Evolutionary conservation across 2,888 invertebrate genomes (phyloP), one percentile per base, ranked within the genome.

Genomic region (Galeruca laticollis): DNA sequence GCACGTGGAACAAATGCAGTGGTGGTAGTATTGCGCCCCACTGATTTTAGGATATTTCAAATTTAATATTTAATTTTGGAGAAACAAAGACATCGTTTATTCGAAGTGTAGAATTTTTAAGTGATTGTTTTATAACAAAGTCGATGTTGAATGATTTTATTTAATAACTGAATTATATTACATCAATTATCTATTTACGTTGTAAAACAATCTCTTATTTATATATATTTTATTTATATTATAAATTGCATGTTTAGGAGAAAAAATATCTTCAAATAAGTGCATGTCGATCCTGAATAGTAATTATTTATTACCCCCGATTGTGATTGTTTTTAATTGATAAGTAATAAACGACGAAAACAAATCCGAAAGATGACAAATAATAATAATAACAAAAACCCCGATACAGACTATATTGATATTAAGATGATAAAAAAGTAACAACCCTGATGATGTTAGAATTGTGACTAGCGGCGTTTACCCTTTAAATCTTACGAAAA

Each of bases 401-500:
- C 70, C 71, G 69, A 71, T 75, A 77, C 74, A 76, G 77, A 77
- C 76, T 76, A 57, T 63, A 49, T 51, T 52, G 21, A 63, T 52
- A 52, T 52, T 20, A 20, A 20, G 21, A 13, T 11, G 10, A 51
- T 15, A 56, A 33, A 33, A 33, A 31, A 56, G 33, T 31, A 33
- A 47, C 40, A 59, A 71, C 62, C 60, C 66, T 62, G 68, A 68
- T 68, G 59, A 74, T 80, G 84, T 85, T 85, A 85, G 85, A 85
- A 85, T 82, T 84, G 85, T 86, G 85, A 84, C 82, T 86, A 86
- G 86, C 84, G 85, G 85, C 86, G 84, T 82, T 79, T 78, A 79
- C 78, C 77, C 78, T 77, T 76, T 76, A 26, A 57, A 78, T 80
- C 81, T 82, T 82, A 70, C 69, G 56, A 69, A 65, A 70, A 13